Evolutionary conservation across 2,797 vertebrate species (phyloP), one percentile per base, ranked within the genome.

Genomic region (Borostomias antarcticus): DNA sequence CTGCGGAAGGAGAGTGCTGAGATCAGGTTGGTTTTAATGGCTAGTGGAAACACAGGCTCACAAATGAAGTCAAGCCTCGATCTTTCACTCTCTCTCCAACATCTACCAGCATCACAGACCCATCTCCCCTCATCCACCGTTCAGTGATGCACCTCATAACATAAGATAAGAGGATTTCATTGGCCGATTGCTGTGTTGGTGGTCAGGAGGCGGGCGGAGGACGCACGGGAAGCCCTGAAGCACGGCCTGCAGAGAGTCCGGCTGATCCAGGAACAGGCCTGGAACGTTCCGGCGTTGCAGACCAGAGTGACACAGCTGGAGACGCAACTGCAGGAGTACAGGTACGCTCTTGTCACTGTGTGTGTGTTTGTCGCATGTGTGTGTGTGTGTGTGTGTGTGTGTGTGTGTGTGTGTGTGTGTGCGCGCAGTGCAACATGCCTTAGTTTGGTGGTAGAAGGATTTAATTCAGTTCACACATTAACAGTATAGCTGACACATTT

Each of bases 211-310:
- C 76, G 86, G 51, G 89, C 90, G 0, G 89, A 92, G 77, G 89
- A 92, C 67, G 92, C 90, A 21, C 84, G 91, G 47, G 80, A 87
- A 57, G 89, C 91, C 11, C 85, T 94, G 58, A 89, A 82, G 2
- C 19, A 76, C 10, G 92, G 89, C 0, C 75, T 93, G 1, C 75
- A 90, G 66, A 84, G 85, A 67, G 92, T 94, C 9, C 85, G 75
- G 69, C 58, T 81, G 76, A 88, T 94, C 72, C 89, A 94, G 86
- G 86, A 86, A 15, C 74, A 85, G 74, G 92, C 90, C 7, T 76
- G 76, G 58, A 77, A 76, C n/a, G 85, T 92, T 13, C 88, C 85
- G 0, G 73, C 78, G 33, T 84, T 93, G 15, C 85, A 85, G 76
- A 71, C 82, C 64, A 85, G 64, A 70, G 75, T 93, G 75, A 72